Evolutionary conservation across 1,140 invertebrate species (phyloP), one percentile per base, ranked within the genome.

Genomic region (Orussus abietinus): DNA sequence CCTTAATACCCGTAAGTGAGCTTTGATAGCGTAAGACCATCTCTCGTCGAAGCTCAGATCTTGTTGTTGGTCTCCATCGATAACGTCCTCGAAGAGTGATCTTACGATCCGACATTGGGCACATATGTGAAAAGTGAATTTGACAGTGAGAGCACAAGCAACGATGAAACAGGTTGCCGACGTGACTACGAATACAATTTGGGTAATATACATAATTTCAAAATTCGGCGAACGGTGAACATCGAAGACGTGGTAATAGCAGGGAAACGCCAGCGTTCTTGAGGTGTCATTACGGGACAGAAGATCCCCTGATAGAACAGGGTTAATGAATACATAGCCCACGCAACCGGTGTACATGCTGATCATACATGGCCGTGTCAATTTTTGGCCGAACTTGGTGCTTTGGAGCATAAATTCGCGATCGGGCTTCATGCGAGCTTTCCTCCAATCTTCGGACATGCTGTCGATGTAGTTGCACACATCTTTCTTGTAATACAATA

Each of bases 71-170:
- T n/a, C n/a, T n/a, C n/a, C n/a, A n/a, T n/a, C n/a, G n/a, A n/a
- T n/a, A n/a, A n/a, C n/a, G n/a, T n/a, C n/a, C n/a, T n/a, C n/a
- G n/a, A n/a, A n/a, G n/a, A 13, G 6, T 7, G 13, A 15, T 7
- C 47, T 49, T 3, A 57, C 22, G 11, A 57, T 47, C 14, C 55
- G 43, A n/a, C 52, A 34, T 38, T 57, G 55, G n/a, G 45, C 55
- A 33, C 49, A 52, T 4, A 45, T 45, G 35, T 57, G 52, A n/a
- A 51, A 39, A 15, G 33, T 45, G 14, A 57, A 55, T 3, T 55
- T 31, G 2, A 49, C 47, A 1, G 52, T 52, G 2, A 55, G 32
- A 6, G 47, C 45, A 20, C 55, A 57, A 17, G 44, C 38, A 3
- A 38, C 45, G 13, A 50, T 49, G 2, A 49, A 50, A 12, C 52